These are phyloP conservation scores for Cynaeus angustus DNA, from an alignment of 2,888 invertebrate genomes.

Conservation along the genomic window DNA sequence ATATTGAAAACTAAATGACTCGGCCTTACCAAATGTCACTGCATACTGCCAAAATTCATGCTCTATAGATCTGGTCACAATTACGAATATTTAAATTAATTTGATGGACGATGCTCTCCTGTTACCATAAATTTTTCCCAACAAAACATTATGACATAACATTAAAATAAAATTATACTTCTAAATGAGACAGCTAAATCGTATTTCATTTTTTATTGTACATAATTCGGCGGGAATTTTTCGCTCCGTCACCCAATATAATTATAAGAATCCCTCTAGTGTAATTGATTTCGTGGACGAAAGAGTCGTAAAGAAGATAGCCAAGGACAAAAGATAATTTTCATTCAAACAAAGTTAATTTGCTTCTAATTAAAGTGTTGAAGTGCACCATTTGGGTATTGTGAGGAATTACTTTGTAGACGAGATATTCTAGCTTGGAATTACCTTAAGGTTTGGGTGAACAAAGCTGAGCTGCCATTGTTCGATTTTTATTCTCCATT, in stretches of 20 bases:
- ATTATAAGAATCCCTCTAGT: slow-evolving; percentile 30
- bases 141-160: background rate
- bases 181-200: slow-evolving; percentile 11
- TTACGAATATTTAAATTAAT: no score
- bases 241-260: slow-evolving; percentile 35
- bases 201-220: slow-evolving; percentile 30
- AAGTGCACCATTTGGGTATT: background rate
- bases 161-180: slow-evolving; percentile 17
- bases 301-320: slow-evolving; percentile 9
- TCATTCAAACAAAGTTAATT: slow-evolving; percentile 12
- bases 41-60: no score
- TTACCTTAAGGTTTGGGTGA: background rate
- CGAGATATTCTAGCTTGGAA: background rate
- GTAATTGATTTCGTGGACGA: slow-evolving; percentile 36
- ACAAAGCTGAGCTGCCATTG: no score
- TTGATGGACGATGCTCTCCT: no score
- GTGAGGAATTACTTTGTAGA: slow-evolving; percentile 1
- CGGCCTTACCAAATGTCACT: no score
- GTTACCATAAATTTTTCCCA: no score
- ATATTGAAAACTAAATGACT: no score
- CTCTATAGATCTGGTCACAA: no score
- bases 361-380: slow-evolving; percentile 11
- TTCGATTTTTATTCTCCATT: no score
- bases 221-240: slow-evolving; percentile 28
- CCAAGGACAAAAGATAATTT: background rate